Conservation (phyloP, 1,140 invertebrate species). For the Bilobella aurantiaca region DNA sequence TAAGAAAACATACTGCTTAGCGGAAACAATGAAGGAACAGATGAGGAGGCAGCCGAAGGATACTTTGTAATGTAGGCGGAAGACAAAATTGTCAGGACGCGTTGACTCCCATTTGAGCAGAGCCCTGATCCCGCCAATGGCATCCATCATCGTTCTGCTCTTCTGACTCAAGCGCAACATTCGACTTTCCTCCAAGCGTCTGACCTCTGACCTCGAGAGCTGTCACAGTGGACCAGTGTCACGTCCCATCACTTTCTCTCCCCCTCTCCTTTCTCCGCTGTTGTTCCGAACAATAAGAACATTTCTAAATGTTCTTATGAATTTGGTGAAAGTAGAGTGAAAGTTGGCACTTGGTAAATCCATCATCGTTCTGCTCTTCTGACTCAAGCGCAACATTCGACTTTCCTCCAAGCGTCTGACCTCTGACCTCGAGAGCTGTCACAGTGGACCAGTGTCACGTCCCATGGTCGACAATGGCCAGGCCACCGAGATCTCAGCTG, state of each 20-base stretch:
- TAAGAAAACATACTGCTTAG: slow-evolving; percentile 43
- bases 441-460: background rate
- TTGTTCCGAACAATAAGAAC: too few relatives aligned
- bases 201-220: background rate
- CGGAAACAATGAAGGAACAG: slow-evolving; percentile 75
- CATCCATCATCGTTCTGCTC: slow-evolving; percentile 7
- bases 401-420: background rate
- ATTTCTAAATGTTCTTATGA: too few relatives aligned
- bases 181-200: background rate
- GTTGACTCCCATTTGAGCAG: slow-evolving; percentile 10
- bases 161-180: slow-evolving; percentile 5
- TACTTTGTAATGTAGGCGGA: slow-evolving; percentile 77
- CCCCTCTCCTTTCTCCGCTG: background rate
- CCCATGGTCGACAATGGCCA: too few relatives aligned
- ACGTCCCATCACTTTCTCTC: background rate
- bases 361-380: slow-evolving; percentile 6
- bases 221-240: background rate
- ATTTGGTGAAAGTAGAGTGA: too few relatives aligned
- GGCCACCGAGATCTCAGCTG: too few relatives aligned
- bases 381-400: slow-evolving; percentile 6
- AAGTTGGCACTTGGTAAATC: slow-evolving; percentile 2
- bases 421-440: background rate
- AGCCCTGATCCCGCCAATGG: slow-evolving; percentile 5
- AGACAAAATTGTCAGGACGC: slow-evolving; percentile 65
- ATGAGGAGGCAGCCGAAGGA: slow-evolving; percentile 79